Percentiles rank a stretch among this genome's conserved stretches.
phyloP scores from a whole-genome alignment of 2,888 invertebrate species.

The Leistus spinibarbis region DNA sequence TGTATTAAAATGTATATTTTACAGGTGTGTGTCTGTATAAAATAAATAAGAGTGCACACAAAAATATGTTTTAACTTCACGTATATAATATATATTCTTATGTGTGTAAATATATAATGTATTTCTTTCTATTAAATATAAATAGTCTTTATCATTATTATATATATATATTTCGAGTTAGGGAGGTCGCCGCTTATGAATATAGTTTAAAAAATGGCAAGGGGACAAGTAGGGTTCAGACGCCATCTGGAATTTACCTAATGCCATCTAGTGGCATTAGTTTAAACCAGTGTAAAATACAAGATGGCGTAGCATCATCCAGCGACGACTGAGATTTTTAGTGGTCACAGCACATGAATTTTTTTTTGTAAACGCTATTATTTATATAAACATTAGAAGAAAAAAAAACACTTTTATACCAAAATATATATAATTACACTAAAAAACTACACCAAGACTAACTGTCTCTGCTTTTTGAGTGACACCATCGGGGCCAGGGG shows the following conservation, averaged over 20 bases:
- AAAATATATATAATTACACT: not conserved
- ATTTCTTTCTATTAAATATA: not conserved
- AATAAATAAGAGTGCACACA: constrained; percentile 35
- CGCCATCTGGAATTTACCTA: not conserved
- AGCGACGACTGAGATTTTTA: not conserved
- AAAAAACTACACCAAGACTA: constrained; percentile 52
- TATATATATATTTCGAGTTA: not conserved
- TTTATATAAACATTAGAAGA: constrained; percentile 7
- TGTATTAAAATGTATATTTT: constrained; percentile 20
- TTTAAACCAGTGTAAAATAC: not conserved
- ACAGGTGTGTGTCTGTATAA: constrained; percentile 27
- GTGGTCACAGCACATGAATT: constrained; percentile 33
- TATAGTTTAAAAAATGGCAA: constrained; percentile 4
- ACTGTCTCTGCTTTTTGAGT: constrained; percentile 70
- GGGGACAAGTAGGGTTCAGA: not conserved
- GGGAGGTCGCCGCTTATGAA: constrained; percentile 22
- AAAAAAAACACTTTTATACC: constrained; percentile 21
- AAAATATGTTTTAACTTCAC: constrained; percentile 30
- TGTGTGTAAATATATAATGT: constrained; percentile 12
- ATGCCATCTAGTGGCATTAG: not conserved
- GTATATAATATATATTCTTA: constrained; percentile 28
- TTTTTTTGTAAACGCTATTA: constrained; percentile 16
- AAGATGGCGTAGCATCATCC: not conserved
- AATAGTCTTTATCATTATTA: not conserved
- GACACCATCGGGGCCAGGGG: constrained; percentile 77